These are phyloP conservation scores for Bradypus variegatus DNA, from an alignment of 2,797 vertebrate genomes.

Conservation along the genomic window DNA sequence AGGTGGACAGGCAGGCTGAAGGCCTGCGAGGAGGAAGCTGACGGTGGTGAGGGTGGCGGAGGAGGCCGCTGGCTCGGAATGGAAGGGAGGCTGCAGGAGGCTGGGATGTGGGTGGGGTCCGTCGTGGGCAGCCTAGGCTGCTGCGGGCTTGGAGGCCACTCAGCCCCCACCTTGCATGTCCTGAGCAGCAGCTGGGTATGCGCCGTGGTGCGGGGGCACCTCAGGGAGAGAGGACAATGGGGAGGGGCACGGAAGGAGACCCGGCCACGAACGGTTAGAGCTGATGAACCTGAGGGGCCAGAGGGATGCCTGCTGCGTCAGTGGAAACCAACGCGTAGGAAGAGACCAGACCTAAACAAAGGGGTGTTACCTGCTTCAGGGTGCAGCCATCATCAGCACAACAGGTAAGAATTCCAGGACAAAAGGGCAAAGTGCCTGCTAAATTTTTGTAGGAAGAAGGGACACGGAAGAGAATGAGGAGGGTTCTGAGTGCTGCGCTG, in stretches of 20 bases:
- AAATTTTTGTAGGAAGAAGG: neutral
- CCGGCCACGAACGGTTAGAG: neutral
- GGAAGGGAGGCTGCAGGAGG: no score
- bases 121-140: neutral
- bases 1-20: no score
- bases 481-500: neutral
- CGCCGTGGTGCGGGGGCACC: no score
- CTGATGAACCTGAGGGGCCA: fast-evolving
- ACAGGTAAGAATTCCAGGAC: neutral
- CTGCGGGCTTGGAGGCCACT: no score
- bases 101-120: neutral
- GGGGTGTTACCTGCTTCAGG: fast-evolving
- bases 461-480: neutral
- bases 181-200: neutral
- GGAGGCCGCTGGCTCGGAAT: no score
- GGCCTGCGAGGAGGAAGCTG: neutral
- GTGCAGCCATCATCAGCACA: neutral
- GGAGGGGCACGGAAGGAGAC: neutral
- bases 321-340: neutral
- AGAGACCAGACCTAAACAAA: fast-evolving
- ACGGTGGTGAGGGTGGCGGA: neutral
- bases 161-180: no score
- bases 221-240: no score
- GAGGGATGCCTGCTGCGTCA: no score
- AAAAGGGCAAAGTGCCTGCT: neutral